phyloP scores from a whole-genome alignment of 2,113 vertebrate species.

The Cyphomyrus plagiostoma region DNA sequence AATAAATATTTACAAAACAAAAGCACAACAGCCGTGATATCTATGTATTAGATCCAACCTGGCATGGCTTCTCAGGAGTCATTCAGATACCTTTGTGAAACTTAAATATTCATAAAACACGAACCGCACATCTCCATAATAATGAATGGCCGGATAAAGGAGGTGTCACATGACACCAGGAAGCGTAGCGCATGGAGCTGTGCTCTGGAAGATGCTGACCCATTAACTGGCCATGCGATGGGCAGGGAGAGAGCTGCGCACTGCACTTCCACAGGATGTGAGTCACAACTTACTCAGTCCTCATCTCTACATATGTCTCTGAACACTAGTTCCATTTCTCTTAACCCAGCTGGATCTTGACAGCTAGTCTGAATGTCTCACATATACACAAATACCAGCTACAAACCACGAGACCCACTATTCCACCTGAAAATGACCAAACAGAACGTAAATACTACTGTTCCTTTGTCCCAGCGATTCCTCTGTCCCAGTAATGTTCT shows the following conservation, averaged over 20 bases:
- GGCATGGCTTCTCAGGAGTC: neutral
- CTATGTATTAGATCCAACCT: neutral
- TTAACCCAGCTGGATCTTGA: neutral
- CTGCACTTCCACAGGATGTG: neutral
- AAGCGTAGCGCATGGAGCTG: neutral
- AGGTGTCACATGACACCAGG: neutral
- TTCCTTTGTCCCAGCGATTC: neutral
- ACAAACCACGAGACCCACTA: neutral
- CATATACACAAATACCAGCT: neutral
- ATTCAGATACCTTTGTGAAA: neutral
- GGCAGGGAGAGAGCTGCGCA: neutral
- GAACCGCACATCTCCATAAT: neutral
- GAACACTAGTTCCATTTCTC: neutral
- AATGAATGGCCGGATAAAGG: neutral
- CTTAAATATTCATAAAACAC: neutral
- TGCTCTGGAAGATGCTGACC: neutral
- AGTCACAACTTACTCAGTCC: neutral
- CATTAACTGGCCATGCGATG: neutral
- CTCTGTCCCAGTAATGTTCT: neutral
- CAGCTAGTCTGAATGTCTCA: neutral
- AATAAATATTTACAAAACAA: neutral
- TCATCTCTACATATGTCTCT: neutral
- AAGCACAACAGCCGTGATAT: neutral
- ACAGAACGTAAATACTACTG: neutral
- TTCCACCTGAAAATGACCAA: neutral